phyloP scores from a whole-genome alignment of 2,113 vertebrate genomes.

The Rhinopomastus cyanomelas region DNA sequence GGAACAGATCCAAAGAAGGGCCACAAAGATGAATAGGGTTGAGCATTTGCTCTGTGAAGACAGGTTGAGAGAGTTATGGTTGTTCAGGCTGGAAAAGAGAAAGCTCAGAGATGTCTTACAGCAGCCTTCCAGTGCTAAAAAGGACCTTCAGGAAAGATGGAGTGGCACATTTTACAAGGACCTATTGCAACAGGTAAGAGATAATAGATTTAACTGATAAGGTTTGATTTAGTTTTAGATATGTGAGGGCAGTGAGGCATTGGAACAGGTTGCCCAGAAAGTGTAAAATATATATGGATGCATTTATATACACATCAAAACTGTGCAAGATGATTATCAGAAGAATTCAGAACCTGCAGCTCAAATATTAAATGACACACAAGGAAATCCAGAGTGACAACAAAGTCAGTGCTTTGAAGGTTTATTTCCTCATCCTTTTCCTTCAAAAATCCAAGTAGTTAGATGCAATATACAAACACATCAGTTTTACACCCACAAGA shows the following conservation, averaged over 20 bases:
- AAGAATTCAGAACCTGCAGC: background rate
- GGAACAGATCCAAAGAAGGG: no score
- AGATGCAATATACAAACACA: background rate
- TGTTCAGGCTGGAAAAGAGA: background rate
- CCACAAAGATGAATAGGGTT: no score
- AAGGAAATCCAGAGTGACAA: background rate
- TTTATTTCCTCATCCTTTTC: background rate
- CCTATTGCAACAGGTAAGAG: background rate
- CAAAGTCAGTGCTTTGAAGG: background rate
- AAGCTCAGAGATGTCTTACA: background rate
- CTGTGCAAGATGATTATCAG: background rate
- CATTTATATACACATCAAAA: background rate
- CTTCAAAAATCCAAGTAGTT: background rate
- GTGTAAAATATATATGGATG: background rate
- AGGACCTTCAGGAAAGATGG: background rate
- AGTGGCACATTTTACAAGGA: background rate
- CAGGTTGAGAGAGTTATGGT: no score
- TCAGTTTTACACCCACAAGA: background rate
- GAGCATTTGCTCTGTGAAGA: no score
- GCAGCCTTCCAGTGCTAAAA: background rate
- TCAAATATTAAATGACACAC: background rate
- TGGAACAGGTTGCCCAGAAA: background rate
- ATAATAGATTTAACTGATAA: no score
- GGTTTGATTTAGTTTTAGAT: no score
- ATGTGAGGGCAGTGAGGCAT: no score